Conservation (phyloP, 2,888 invertebrate species). For the Strigamia crassipes region DNA sequence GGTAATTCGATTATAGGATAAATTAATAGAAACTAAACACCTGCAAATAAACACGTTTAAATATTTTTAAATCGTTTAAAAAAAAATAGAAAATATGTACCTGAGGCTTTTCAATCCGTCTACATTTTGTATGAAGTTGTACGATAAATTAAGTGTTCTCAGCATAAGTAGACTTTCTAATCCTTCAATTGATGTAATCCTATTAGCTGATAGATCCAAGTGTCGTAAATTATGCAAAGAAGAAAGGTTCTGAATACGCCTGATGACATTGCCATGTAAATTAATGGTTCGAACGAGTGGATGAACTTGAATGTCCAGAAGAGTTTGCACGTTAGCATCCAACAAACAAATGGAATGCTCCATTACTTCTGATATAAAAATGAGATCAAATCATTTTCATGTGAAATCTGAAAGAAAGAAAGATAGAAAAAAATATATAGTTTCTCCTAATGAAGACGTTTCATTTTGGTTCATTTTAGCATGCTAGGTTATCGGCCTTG, state of each 20-base stretch:
- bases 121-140: constrained; percentile 43
- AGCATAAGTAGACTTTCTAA: constrained; percentile 43
- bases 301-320: constrained; percentile 44
- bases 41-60: background rate
- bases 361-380: constrained; percentile 4
- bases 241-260: constrained; percentile 43
- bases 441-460: background rate
- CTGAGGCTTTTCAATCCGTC: constrained; percentile 45
- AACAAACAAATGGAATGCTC: constrained; percentile 45
- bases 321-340: constrained; percentile 46
- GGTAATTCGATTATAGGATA: constrained; percentile 43
- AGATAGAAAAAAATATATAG: background rate
- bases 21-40: constrained; percentile 45
- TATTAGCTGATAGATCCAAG: constrained; percentile 38
- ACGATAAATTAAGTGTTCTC: constrained; percentile 44
- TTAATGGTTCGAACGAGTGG: constrained; percentile 41
- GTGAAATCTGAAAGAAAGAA: background rate
- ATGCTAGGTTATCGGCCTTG: constrained; percentile 10
- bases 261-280: constrained; percentile 45
- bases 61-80: no score
- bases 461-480: background rate
- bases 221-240: constrained; percentile 44
- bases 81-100: background rate
- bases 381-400: background rate
- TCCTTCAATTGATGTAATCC: constrained; percentile 43